Evolutionary conservation across 2,797 vertebrate species (phyloP).

Genomic region (Hylomyscus alleni): DNA sequence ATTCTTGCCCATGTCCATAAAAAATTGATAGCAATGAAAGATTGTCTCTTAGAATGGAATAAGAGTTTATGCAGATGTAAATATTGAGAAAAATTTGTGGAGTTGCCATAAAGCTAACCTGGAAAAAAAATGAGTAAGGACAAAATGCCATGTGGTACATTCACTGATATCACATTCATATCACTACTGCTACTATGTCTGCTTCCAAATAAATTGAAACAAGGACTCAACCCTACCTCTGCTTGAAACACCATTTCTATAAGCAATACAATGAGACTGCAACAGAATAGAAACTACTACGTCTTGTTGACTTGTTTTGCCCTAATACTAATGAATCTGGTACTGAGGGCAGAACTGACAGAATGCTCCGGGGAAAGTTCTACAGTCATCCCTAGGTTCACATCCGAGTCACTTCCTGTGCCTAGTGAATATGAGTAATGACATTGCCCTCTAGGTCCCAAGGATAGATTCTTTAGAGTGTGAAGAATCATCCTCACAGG

Average conservation of each 20-base stretch:
- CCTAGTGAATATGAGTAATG: not conserved
- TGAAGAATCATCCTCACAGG: not conserved
- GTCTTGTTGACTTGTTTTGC: no score
- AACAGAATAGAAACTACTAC: not conserved
- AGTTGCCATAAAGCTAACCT: not conserved
- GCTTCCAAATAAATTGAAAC: not conserved
- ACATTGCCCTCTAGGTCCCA: not conserved
- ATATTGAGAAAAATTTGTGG: not conserved
- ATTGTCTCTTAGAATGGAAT: constrained; percentile 13
- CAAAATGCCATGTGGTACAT: not conserved
- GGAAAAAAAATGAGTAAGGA: not conserved
- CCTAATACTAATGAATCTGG: not conserved
- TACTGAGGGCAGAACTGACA: not conserved
- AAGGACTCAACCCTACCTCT: not conserved
- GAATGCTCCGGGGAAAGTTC: not conserved
- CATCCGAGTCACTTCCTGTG: not conserved
- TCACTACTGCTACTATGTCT: not conserved
- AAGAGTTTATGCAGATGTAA: not conserved
- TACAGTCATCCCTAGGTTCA: not conserved
- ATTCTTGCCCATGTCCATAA: not conserved
- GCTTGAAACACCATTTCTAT: not conserved
- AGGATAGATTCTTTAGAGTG: not conserved
- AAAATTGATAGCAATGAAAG: not conserved
- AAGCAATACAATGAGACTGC: not conserved
- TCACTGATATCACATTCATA: not conserved